Evolutionary conservation across 2,797 vertebrate genomes (phyloP), one percentile per base, ranked within the genome.

Genomic region (Lithobates sylvaticus): DNA sequence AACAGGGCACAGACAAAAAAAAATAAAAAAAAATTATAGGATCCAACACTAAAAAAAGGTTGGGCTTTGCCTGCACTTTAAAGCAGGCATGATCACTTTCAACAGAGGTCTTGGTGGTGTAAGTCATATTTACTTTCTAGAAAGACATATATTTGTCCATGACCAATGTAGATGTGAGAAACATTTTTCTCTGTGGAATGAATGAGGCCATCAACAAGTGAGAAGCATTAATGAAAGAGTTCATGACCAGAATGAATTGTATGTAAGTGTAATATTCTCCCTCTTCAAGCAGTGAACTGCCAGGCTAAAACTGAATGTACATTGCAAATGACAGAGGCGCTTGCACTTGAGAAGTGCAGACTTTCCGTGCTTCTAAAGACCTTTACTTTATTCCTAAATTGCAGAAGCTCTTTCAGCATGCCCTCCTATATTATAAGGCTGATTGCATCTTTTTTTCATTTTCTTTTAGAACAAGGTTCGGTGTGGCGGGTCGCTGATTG

Each of bases 401-500:
- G 78, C 50, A 71, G 64, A 81, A 77, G 64, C 65, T 76, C 64
- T 76, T 86, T 81, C 72, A 87, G 54, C 74, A 79, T 69, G 64
- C 78, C 71, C 69, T 75, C 76, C 76, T 75, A 79, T 79, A 84
- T 84, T 87, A 69, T 61, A 74, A 79, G 86, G 8, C 76, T 79
- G 86, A 87, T 87, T 87, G 81, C 69, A 83, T 79, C 70, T 87
- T 73, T 82, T 73, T 78, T 78, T 77, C 74, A 83, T 87, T 87
- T 84, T 83, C 75, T 47, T 79, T 79, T 70, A 78, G 80, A 54
- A 54, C 29, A 26, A 15, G 39, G 69, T 78, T 23, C 67, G 64
- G 80, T 83, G 73, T 54, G 70, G 85, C 74, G 72, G 75, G 85
- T 86, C 77, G 79, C 79, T 83, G 79, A 86, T 81, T 86, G 85